Evolutionary conservation across 2,113 vertebrate genomes (phyloP).

Genomic region (Ellobius talpinus): DNA sequence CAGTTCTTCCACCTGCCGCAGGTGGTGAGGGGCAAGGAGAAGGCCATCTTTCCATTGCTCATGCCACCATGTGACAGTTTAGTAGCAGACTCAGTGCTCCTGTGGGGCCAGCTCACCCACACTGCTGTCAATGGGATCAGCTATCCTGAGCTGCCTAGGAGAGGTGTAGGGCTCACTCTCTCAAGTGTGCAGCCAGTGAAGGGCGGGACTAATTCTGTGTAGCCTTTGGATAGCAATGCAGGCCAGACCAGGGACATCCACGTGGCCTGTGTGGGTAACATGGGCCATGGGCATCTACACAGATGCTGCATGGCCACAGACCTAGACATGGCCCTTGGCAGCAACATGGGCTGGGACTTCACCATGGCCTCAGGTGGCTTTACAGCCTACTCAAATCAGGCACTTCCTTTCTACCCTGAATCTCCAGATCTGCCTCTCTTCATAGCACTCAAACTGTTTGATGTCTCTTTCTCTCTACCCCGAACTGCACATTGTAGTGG

Average conservation of each 20-base stretch:
- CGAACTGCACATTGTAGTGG: background rate
- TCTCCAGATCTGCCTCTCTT: background rate
- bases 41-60: background rate
- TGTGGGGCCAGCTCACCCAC: too few relatives aligned
- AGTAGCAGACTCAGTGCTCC: too few relatives aligned
- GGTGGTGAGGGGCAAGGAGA: background rate
- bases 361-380: background rate
- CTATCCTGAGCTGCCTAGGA: too few relatives aligned
- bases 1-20: too few relatives aligned
- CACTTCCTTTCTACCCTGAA: background rate
- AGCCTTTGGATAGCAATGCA: too few relatives aligned
- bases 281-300: background rate
- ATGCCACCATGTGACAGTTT: background rate
- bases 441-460: background rate
- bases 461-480: background rate
- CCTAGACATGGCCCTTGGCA: background rate
- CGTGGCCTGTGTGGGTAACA: too few relatives aligned
- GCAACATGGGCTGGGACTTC: background rate
- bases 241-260: background rate
- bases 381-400: background rate
- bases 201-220: too few relatives aligned
- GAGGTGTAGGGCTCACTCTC: too few relatives aligned
- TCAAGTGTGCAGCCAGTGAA: too few relatives aligned
- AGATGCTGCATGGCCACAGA: background rate
- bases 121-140: too few relatives aligned